Evolutionary conservation across 2,797 vertebrate species (phyloP), one percentile per base, ranked within the genome.

Genomic region (Sorex maritimensis): DNA sequence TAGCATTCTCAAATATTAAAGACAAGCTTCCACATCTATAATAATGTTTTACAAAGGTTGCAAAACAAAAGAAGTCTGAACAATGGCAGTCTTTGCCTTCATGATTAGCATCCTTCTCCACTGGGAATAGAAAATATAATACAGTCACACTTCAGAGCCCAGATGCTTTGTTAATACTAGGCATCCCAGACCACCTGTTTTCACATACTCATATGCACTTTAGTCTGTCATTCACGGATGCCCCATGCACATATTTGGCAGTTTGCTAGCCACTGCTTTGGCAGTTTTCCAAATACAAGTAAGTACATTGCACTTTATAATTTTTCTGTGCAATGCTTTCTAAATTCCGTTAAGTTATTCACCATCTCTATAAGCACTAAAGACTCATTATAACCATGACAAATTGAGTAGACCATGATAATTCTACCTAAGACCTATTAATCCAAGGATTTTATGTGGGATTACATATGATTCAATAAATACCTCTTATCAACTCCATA

Each of bases 171-270:
- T 91, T 98, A 97, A 95, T 98, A 97, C 94, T 96, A 98, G 97
- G 97, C 98, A 98, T 98, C 98, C 98, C 98, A 98, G 98, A 98
- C 98, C 98, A 98, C 98, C 98, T 98, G 98, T 98, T 98, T 97
- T 96, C 96, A 95, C 96, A 96, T 98, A 98, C 96, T 98, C 97
- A 91, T 92, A 96, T 96, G 93, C 95, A 94, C 92, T 97, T 96
- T 93, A 93, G 95, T 94, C 97, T 98, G 98, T 96, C 98, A 98
- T 97, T 98, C 97, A 97, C 14, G 90, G 79, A 28, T 95, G 93
- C 91, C 84, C 96, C 79, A 46, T 92, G 94, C 85, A 93, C 82
- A 93, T 95, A 91, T 97, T 97, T 98, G 96, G 95, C 97, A 89
- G 19, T 94, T 90, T 75, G 87, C 94, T 93, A 94, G 94, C 93